phyloP scores from a whole-genome alignment of 2,113 vertebrate species.

The Tor tambroides region DNA sequence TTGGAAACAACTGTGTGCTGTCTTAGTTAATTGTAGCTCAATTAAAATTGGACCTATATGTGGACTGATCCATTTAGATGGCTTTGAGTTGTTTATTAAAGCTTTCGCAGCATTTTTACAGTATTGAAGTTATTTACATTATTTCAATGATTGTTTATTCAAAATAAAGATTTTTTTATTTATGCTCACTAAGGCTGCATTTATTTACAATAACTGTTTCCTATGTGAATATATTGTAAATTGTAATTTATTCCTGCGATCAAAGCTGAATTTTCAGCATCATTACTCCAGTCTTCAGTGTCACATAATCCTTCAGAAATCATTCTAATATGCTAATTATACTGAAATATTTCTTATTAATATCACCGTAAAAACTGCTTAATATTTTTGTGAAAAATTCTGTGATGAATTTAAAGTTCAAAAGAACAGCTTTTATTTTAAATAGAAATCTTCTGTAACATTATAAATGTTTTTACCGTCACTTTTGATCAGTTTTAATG shows the following conservation, averaged over 20 bases:
- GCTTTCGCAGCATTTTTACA: not conserved
- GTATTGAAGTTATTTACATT: not conserved
- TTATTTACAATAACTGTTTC: not conserved
- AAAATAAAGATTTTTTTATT: not conserved
- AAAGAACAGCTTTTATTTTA: not conserved
- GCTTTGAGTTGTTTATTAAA: not conserved
- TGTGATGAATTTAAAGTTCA: not conserved
- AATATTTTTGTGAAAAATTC: not conserved
- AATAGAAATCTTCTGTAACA: no score
- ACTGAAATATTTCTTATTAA: not conserved
- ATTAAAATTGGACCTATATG: not conserved
- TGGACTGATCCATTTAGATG: not conserved
- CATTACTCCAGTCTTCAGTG: no score
- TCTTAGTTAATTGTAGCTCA: constrained; percentile 4
- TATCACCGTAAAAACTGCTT: not conserved
- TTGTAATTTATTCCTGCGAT: not conserved
- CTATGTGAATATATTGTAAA: not conserved
- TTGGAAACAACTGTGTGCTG: not conserved
- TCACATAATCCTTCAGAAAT: not conserved
- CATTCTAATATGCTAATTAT: not conserved
- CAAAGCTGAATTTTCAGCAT: not conserved
- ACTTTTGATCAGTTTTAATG: not conserved
- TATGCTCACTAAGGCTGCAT: not conserved
- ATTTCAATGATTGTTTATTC: not conserved
- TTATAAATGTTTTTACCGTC: not conserved